Evolutionary conservation across 2,888 invertebrate genomes (phyloP).

Genomic region (Eustalomyia histrio): DNA sequence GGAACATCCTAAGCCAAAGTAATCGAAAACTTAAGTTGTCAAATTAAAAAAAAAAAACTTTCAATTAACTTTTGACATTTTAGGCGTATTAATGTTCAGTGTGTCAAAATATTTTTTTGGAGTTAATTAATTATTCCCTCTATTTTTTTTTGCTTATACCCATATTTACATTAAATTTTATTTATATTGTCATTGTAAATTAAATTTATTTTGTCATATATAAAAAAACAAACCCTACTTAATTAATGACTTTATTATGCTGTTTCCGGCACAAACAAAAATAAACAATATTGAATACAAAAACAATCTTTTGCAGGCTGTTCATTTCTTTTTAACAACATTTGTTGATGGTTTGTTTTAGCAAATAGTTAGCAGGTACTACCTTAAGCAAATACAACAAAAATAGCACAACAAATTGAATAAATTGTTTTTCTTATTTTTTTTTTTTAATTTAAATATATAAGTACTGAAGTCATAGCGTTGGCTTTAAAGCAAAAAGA

Average conservation of each 20-base stretch:
- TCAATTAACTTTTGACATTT: too few species aligned
- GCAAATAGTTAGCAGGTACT: neutral
- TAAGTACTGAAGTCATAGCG: too few species aligned
- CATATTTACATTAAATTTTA: neutral
- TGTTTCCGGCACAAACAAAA: neutral
- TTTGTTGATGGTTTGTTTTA: neutral
- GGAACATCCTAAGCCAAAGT: too few species aligned
- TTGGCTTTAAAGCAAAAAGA: too few species aligned
- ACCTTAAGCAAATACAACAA: neutral
- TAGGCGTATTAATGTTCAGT: too few species aligned
- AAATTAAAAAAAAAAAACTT: too few species aligned
- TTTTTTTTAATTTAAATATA: neutral
- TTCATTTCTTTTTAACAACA: neutral
- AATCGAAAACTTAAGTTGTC: too few species aligned
- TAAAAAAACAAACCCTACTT: neutral
- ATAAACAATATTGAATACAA: neutral
- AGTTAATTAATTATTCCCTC: too few species aligned
- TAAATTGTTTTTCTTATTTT: neutral
- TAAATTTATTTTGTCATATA: neutral
- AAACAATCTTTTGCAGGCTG: neutral
- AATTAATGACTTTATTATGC: neutral
- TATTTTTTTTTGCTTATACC: too few species aligned
- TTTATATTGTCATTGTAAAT: constrained; percentile 5
- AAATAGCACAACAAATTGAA: neutral
- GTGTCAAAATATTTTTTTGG: too few species aligned